Conservation (phyloP, 2,888 invertebrate species). For the Halocaridina rubra region DNA sequence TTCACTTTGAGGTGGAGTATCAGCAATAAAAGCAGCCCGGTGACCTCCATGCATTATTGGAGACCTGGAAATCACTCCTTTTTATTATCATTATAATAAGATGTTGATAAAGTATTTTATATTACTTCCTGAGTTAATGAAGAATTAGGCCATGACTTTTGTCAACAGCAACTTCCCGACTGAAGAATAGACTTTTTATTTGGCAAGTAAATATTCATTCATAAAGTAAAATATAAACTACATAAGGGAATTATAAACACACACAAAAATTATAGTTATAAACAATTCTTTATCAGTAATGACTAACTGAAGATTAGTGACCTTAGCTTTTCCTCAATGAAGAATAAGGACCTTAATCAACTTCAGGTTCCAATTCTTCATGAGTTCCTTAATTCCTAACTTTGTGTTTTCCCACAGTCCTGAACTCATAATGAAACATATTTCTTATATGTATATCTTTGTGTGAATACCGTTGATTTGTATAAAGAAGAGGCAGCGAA, state of each 20-base stretch:
- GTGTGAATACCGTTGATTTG: too few relatives aligned
- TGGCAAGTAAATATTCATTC: neutral
- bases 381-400: neutral
- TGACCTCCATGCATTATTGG: neutral
- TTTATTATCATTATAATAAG: slow-evolving; percentile 5
- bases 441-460: too few relatives aligned
- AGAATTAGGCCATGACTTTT: too few relatives aligned
- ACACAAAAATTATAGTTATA: neutral
- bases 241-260: too few relatives aligned
- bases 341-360: neutral
- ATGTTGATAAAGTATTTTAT: neutral
- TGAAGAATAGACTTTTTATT: neutral
- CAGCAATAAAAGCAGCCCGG: neutral
- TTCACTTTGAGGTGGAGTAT: too few relatives aligned
- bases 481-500: neutral
- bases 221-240: too few relatives aligned
- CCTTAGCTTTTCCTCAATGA: neutral
- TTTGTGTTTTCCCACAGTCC: neutral
- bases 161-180: neutral
- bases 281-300: neutral
- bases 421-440: neutral
- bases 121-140: neutral
- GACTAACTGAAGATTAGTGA: too few relatives aligned
- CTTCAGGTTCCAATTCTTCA: neutral
- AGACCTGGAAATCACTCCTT: neutral